Evolutionary conservation across 2,888 invertebrate genomes (phyloP).

Genomic region (Drosophila incognita): DNA sequence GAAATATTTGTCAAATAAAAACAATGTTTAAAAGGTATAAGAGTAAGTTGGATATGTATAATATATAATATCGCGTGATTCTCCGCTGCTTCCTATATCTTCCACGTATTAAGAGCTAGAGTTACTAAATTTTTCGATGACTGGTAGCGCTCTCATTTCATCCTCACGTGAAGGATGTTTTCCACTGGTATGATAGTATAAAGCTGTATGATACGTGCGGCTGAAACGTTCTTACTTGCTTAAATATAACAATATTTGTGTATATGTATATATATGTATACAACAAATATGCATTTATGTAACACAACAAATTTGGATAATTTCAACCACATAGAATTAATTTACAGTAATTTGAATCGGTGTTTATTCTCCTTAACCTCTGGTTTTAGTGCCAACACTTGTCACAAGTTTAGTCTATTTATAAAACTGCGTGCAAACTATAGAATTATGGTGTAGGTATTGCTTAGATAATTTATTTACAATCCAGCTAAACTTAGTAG

Average conservation of each 20-base stretch:
- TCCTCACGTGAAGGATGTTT: background rate
- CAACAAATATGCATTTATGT: background rate
- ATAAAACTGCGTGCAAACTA: background rate
- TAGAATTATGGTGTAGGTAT: background rate
- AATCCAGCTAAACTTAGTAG: background rate
- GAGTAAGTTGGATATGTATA: background rate
- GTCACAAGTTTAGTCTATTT: background rate
- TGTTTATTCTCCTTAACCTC: background rate
- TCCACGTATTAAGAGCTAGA: background rate
- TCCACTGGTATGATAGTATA: background rate
- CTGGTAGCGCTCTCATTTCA: background rate
- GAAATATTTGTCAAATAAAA: background rate
- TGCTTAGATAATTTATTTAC: background rate
- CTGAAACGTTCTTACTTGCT: background rate
- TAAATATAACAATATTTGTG: background rate
- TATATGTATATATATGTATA: background rate
- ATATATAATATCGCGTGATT: background rate
- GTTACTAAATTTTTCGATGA: background rate
- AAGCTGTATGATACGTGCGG: background rate
- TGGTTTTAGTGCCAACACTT: background rate
- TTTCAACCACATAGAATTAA: background rate
- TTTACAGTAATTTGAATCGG: background rate
- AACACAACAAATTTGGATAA: background rate
- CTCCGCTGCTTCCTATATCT: background rate
- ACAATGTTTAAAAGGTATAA: background rate